These are phyloP conservation scores for Danio jaintianensis DNA, from an alignment of 2,797 vertebrate genomes.

Conservation along the genomic window DNA sequence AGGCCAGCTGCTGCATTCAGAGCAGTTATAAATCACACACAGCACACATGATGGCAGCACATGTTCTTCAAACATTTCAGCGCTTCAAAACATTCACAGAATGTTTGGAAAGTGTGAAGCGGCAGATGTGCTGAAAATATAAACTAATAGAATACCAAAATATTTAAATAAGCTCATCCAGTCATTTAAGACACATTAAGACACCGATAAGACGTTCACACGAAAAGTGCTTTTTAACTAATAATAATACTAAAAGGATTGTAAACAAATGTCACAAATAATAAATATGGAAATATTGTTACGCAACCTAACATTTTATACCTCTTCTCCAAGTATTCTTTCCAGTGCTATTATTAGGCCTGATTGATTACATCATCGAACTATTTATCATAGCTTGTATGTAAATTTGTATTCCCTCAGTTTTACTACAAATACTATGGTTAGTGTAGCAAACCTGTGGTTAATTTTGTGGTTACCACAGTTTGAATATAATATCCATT, in stretches of 20 bases:
- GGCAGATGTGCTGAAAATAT: slow-evolving; percentile 6
- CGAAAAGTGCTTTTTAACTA: too few species aligned
- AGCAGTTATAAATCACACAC: slow-evolving; percentile 23
- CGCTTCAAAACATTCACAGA: slow-evolving; percentile 20
- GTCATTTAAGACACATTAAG: not conserved
- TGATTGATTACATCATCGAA: not conserved
- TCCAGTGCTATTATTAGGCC: not conserved
- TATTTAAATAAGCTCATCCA: slow-evolving; percentile 6
- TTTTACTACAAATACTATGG: too few species aligned
- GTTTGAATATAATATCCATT: too few species aligned
- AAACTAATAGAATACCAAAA: slow-evolving; percentile 22
- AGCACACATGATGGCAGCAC: slow-evolving; percentile 8
- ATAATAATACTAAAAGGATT: not conserved
- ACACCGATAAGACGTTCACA: not conserved
- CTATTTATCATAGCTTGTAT: not conserved
- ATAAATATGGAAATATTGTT: not conserved
- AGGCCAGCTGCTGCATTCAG: slow-evolving; percentile 37
- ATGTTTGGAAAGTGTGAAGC: not conserved
- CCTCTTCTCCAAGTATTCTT: not conserved
- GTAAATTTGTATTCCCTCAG: too few species aligned
- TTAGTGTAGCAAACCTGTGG: too few species aligned
- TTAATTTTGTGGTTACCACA: too few species aligned
- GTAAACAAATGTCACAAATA: slow-evolving; percentile 9
- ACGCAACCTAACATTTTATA: not conserved
- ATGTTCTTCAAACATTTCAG: slow-evolving; percentile 41